These are phyloP conservation scores for Sterna hirundo DNA, from an alignment of 2,113 vertebrate species.

Conservation along the genomic window DNA sequence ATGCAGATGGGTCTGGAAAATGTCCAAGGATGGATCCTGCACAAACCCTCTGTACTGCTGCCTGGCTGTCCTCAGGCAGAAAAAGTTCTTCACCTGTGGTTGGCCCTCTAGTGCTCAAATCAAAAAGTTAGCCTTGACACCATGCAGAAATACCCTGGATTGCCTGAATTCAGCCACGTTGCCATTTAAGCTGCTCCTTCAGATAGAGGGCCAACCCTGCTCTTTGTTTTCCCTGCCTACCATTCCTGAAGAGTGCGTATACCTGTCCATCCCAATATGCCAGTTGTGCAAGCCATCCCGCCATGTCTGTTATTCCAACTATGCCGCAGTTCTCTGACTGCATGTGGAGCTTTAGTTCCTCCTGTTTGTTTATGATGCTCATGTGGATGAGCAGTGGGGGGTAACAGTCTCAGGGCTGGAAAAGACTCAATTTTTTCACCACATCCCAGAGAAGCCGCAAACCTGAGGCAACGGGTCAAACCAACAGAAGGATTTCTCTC, in stretches of 20 bases:
- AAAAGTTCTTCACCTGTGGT: not conserved
- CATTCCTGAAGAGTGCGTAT: not conserved
- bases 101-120: not conserved
- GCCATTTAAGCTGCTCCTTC: not conserved
- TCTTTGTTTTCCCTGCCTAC: not conserved
- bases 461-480: not conserved
- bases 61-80: not conserved
- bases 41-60: not conserved
- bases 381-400: not conserved
- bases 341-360: not conserved
- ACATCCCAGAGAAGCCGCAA: not conserved
- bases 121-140: not conserved
- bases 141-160: not conserved
- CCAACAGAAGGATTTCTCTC: not conserved
- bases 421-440: not conserved
- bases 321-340: not conserved
- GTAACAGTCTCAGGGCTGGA: not conserved
- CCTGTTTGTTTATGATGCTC: not conserved
- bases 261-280: not conserved
- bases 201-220: not conserved
- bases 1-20: not conserved
- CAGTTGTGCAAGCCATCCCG: not conserved
- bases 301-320: not conserved
- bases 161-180: not conserved
- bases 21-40: not conserved